Percentiles rank a stretch among this genome's conserved stretches.
Conservation (phyloP, 2,888 invertebrate species). For the Caenorhabditis panamensis region DNA sequence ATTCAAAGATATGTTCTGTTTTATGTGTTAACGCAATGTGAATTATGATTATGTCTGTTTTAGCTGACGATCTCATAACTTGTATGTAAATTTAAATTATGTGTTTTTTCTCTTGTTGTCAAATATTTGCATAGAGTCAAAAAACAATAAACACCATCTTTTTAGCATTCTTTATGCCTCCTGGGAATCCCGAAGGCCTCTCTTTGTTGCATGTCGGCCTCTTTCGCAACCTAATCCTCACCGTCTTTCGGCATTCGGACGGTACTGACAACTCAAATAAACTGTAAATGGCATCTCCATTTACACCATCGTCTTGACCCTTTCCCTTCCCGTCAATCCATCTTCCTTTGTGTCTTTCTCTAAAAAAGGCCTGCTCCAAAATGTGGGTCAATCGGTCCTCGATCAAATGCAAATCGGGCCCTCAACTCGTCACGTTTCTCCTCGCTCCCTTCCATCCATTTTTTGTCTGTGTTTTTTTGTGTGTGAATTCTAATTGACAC, state of each 20-base stretch:
- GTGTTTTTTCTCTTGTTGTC: not conserved
- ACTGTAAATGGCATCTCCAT: constrained; percentile 41
- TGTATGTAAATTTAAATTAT: not conserved
- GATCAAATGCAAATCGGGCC: constrained; percentile 48
- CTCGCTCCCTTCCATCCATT: not conserved
- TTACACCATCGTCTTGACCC: constrained; percentile 47
- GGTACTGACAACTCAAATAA: constrained; percentile 24
- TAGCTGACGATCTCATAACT: not conserved
- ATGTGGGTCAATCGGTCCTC: constrained; percentile 44
- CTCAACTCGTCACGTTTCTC: constrained; percentile 44
- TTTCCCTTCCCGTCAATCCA: constrained; percentile 5
- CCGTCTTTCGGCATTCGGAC: constrained; percentile 11
- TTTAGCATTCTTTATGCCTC: constrained; percentile 9
- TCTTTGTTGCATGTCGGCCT: not conserved
- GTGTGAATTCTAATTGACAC: constrained; percentile 58
- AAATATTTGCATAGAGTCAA: no score
- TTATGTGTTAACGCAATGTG: no score
- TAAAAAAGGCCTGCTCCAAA: constrained; percentile 31
- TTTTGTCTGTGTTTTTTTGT: constrained; percentile 21
- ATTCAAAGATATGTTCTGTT: no score
- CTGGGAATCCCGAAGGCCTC: constrained; percentile 9
- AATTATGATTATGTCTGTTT: no score
- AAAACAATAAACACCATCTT: no score
- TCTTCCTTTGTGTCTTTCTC: not conserved
- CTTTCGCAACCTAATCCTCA: constrained; percentile 47